Conservation (phyloP, 92 coral and sea anemone species). For the Meandrina meandrites region DNA sequence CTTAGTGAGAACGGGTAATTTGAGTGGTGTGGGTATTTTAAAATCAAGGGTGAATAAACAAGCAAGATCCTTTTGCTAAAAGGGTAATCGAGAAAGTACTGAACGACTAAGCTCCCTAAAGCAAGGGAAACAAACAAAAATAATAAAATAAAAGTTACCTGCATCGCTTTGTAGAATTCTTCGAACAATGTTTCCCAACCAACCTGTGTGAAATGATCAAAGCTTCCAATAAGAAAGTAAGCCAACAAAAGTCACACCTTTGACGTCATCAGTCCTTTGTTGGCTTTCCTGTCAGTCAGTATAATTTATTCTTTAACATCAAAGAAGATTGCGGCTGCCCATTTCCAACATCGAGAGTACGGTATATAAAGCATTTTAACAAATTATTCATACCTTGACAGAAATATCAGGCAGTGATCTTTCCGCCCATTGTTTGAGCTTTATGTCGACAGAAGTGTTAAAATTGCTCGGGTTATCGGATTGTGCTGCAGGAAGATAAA, state of each 20-base stretch:
- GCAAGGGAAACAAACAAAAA: not conserved
- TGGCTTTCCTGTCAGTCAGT: not conserved
- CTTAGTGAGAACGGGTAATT: too few relatives aligned
- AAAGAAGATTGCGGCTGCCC: not conserved
- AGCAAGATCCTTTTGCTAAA: not conserved
- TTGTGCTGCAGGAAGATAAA: slow-evolving; percentile 95
- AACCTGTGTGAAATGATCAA: slow-evolving; percentile 61
- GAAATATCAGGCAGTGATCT: slow-evolving; percentile 80
- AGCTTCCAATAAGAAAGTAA: not conserved
- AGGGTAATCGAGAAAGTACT: not conserved
- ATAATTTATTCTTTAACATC: not conserved
- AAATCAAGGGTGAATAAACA: too few relatives aligned
- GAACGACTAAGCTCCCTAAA: not conserved
- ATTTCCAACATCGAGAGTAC: not conserved
- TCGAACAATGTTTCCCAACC: slow-evolving; percentile 93
- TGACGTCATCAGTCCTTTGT: not conserved
- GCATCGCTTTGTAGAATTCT: slow-evolving; percentile 92
- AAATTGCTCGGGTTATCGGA: slow-evolving; percentile 83
- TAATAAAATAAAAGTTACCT: slow-evolving; percentile 53
- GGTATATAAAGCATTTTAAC: not conserved
- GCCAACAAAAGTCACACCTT: not conserved
- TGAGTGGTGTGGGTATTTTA: too few relatives aligned
- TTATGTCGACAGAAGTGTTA: slow-evolving; percentile 92
- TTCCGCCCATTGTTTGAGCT: slow-evolving; percentile 98
- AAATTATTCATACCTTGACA: slow-evolving; percentile 70